Evolutionary conservation across 2,888 invertebrate genomes (phyloP).

Genomic region (Pachycephus smyrnensis): DNA sequence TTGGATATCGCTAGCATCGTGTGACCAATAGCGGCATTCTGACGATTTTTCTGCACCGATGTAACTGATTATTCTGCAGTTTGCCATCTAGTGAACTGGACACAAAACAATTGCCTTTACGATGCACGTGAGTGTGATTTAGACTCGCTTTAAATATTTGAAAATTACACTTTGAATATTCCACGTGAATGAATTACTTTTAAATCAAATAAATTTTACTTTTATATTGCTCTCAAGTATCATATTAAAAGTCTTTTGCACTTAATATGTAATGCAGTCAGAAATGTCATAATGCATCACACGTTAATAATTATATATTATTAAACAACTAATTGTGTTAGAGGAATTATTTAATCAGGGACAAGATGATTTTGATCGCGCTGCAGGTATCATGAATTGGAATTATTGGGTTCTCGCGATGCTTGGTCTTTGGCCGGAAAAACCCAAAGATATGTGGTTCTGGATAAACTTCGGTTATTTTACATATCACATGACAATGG

Average conservation of each 20-base stretch:
- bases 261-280: constrained; percentile 4
- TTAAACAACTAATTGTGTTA: background rate
- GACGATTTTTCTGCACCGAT: background rate
- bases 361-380: constrained; percentile 39
- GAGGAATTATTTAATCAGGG: constrained; percentile 20
- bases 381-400: constrained; percentile 43
- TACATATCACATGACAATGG: constrained; percentile 47
- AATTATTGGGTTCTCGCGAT: constrained; percentile 41
- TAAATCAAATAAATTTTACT: background rate
- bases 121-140: background rate
- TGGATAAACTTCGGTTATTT: constrained; percentile 45
- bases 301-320: background rate
- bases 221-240: background rate
- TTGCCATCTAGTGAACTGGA: background rate
- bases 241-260: background rate
- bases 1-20: background rate
- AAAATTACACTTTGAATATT: background rate
- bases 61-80: background rate
- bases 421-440: constrained; percentile 51
- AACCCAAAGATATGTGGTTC: constrained; percentile 39
- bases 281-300: background rate
- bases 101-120: background rate
- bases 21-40: background rate
- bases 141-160: background rate
- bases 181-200: background rate